Conservation (phyloP, 92 coral and sea anemone genomes). For the Scolanthus callimorphus region DNA sequence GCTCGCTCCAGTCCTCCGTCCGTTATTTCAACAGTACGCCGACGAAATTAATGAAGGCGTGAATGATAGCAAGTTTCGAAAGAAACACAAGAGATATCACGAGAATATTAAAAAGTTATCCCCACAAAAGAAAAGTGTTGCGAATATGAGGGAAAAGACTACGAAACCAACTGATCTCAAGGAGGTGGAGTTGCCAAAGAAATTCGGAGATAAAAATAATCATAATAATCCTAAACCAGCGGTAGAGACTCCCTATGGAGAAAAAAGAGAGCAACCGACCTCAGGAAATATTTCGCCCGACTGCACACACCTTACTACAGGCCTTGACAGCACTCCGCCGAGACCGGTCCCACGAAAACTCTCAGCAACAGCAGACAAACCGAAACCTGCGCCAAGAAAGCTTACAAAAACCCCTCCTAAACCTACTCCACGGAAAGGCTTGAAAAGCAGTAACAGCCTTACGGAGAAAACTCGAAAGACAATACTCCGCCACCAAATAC, state of each 20-base stretch:
- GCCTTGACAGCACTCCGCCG: too few relatives aligned
- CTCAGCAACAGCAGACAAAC: too few relatives aligned
- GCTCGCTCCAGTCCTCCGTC: conserved; percentile 54
- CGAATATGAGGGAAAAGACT: not conserved
- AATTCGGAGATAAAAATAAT: not conserved
- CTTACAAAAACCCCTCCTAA: too few relatives aligned
- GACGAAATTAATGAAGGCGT: conserved; percentile 10
- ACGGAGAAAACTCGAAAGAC: too few relatives aligned
- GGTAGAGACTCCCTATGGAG: conserved; percentile 7
- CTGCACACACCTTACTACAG: too few relatives aligned
- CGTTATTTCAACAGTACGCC: conserved; percentile 29
- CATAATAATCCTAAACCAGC: not conserved
- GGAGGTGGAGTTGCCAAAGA: not conserved
- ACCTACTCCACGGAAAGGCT: not conserved
- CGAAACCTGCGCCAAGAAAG: too few relatives aligned
- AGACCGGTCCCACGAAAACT: too few relatives aligned
- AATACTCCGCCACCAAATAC: too few relatives aligned
- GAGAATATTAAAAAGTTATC: conserved; percentile 9
- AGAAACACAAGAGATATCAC: conserved; percentile 1
- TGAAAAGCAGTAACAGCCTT: not conserved
- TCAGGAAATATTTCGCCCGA: too few relatives aligned
- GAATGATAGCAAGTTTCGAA: not conserved
- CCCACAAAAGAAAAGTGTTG: conserved; percentile 18
- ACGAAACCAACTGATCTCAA: not conserved
- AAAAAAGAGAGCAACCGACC: not conserved